Evolutionary conservation across 1,140 invertebrate genomes (phyloP), one percentile per base, ranked within the genome.

Genomic region (Xylocopa sonorina): DNA sequence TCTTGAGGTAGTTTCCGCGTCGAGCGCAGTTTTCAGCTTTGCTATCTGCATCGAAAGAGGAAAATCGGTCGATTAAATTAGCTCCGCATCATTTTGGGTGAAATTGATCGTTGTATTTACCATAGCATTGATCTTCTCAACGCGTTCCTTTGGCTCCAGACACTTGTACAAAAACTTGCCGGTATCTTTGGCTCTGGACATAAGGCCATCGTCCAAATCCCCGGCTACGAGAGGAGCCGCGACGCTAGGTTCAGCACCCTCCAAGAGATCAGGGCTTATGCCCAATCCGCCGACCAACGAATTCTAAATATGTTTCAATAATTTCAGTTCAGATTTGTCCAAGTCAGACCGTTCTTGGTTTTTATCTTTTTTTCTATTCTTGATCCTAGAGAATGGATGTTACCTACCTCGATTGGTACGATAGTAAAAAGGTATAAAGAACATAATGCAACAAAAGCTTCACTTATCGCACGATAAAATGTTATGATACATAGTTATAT

Each of bases 151-250:
- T 1, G 94, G 93, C 14, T 95, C 91, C 84, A 96, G 91, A 81
- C 94, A 92, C 41, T 94, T 93, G 88, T 96, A 97, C 21, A 97
- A 94, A 86, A 96, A 95, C 83, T 95, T 95, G 21, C 97, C 97
- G 53, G 95, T 95, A 84, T 96, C 95, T 91, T 97, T 96, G 1
- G 97, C 97, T 73, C 95, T 94, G 38, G 96, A 95, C 91, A 98
- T 96, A 81, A 97, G 93, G 80, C 94, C 94, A 85, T 97, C 96
- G 88, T 97, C 96, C 34, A 95, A 81, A 92, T 92, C 86, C 74
- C 93, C 92, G 86, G 94, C 91, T 88, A 94, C 67, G 91, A 93
- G 88, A 93, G 93, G 77, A 93, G 94, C 85, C 90, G 93, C 91
- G 46, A 93, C 89, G 71, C 90, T 93, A 50, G 90, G 90, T 57